Evolutionary conservation across 2,888 invertebrate genomes (phyloP).

Genomic region (Papilio protenor): DNA sequence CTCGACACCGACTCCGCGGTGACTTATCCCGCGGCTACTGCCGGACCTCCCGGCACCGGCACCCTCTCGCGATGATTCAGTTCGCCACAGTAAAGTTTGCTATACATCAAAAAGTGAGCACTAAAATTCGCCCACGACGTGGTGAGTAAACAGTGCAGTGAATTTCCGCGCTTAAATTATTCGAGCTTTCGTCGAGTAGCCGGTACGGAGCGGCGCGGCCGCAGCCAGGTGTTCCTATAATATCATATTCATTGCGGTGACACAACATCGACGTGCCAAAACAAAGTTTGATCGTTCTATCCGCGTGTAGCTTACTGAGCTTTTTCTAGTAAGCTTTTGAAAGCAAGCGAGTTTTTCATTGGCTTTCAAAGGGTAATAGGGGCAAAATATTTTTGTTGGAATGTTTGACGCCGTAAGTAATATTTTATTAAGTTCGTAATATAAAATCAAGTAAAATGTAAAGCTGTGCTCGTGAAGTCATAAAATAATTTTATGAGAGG

Average conservation of each 20-base stretch:
- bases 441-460: neutral
- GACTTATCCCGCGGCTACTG: constrained; percentile 50
- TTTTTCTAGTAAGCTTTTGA: neutral
- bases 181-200: constrained; percentile 27
- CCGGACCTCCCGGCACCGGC: constrained; percentile 61
- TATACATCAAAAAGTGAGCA: constrained; percentile 84
- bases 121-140: constrained; percentile 75
- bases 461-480: neutral
- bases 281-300: constrained; percentile 43
- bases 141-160: constrained; percentile 84
- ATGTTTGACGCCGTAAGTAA: constrained; percentile 23
- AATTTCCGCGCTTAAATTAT: constrained; percentile 51
- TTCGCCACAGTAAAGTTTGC: constrained; percentile 87
- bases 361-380: neutral
- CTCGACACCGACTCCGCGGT: constrained; percentile 41
- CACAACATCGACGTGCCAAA: constrained; percentile 39
- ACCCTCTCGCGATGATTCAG: constrained; percentile 81
- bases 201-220: constrained; percentile 30
- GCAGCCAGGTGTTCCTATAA: constrained; percentile 40
- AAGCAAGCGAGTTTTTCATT: neutral
- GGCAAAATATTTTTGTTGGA: constrained; percentile 10
- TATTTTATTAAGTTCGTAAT: neutral
- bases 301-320: neutral
- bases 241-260: constrained; percentile 47
- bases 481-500: neutral